A percentile compares a stretch with the other conserved stretches of the same genome.
Conservation (phyloP, 1,140 invertebrate species). For the Trichonephila inaurata region DNA sequence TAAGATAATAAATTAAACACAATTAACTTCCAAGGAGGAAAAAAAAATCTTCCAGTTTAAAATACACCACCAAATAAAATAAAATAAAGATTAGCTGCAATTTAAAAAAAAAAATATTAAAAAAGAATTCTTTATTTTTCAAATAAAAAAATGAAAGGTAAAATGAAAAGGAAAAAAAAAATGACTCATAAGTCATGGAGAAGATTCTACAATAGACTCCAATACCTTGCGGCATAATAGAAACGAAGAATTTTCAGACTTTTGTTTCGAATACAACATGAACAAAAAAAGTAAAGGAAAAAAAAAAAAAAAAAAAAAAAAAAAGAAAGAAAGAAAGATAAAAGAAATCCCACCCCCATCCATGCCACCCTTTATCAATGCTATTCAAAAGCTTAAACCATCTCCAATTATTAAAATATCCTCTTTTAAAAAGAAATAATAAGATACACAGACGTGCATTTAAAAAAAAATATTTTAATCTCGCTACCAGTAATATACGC, state of each 20-base stretch:
- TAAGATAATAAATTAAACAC: too few species aligned
- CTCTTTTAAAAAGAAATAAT: constrained; percentile 17
- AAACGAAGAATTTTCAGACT: neutral
- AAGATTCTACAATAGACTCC: neutral
- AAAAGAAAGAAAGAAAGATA: neutral
- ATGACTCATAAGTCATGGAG: neutral
- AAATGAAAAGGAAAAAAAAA: too few species aligned
- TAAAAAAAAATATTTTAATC: neutral
- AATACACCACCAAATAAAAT: too few species aligned
- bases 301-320: too few species aligned
- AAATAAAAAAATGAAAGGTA: neutral
- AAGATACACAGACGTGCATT: neutral
- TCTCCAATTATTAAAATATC: constrained; percentile 20
- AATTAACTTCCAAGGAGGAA: too few species aligned
- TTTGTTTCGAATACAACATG: neutral
- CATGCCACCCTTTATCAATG: neutral
- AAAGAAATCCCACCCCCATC: neutral
- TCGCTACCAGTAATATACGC: neutral
- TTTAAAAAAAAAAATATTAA: neutral
- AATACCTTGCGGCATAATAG: neutral
- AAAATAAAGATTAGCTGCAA: neutral
- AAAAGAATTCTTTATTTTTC: neutral
- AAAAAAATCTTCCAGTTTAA: too few species aligned
- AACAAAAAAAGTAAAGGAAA: neutral
- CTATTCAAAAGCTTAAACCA: neutral